phyloP scores from a whole-genome alignment of 2,797 vertebrate species.

The Novumbra hubbsi region DNA sequence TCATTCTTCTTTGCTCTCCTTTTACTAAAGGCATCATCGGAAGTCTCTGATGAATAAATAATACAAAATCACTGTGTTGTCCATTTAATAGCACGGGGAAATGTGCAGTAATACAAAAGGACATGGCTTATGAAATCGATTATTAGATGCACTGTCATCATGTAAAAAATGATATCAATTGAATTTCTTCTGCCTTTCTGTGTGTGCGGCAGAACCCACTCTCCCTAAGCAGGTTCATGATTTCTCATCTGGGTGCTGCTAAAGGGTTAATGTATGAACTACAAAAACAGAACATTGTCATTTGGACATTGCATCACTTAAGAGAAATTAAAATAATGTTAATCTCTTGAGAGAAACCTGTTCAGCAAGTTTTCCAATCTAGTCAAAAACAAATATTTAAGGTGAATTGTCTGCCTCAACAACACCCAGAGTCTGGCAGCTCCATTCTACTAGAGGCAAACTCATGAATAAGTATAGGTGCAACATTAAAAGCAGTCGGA shows the following conservation, averaged over 20 bases:
- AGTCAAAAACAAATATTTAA: conserved; percentile 3
- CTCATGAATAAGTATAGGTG: neutral
- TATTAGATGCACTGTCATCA: neutral
- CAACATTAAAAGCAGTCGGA: neutral
- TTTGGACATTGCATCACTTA: neutral
- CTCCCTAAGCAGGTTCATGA: neutral
- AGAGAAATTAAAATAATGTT: neutral
- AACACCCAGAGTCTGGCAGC: neutral
- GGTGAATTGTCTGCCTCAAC: neutral
- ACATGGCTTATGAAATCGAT: neutral
- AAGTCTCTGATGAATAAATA: neutral
- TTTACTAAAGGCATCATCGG: neutral
- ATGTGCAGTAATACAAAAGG: conserved; percentile 1
- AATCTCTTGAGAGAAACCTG: conserved; percentile 1
- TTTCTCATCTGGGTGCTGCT: neutral
- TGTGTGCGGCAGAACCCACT: neutral
- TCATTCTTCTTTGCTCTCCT: neutral
- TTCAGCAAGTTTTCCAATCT: neutral
- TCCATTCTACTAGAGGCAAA: neutral
- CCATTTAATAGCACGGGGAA: neutral
- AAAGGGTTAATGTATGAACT: neutral
- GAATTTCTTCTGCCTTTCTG: conserved; percentile 18
- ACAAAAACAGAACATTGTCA: neutral
- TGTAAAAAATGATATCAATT: neutral
- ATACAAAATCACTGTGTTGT: neutral